Percentiles rank a stretch among this genome's conserved stretches.
These are phyloP conservation scores for Enteromius trimaculatus DNA, from an alignment of 2,797 vertebrate genomes.

Conservation along the genomic window DNA sequence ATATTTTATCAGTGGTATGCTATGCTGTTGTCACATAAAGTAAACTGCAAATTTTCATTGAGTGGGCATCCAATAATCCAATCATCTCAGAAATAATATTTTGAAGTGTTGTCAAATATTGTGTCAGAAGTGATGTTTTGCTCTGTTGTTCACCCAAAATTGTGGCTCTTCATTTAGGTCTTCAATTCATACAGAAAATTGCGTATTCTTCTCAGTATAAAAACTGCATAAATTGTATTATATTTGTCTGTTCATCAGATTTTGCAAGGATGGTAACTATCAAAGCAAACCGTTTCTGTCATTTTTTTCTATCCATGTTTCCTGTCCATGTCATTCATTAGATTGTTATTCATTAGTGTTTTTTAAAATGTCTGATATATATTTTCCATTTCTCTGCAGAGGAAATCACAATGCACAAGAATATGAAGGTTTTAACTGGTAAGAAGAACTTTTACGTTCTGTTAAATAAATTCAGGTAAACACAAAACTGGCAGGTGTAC, in stretches of 20 bases:
- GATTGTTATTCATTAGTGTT: neutral
- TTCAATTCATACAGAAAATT: neutral
- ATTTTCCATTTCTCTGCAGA: conserved; percentile 74
- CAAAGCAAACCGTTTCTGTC: neutral
- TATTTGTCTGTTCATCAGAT: conserved; percentile 8
- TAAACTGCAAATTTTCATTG: neutral
- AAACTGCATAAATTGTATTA: neutral
- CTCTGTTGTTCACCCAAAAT: neutral
- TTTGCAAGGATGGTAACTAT: neutral
- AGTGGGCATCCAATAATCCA: neutral
- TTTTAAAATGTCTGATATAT: conserved; percentile 34
- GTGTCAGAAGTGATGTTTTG: neutral
- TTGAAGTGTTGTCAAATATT: neutral
- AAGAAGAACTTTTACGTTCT: conserved; percentile 66
- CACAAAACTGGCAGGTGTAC: neutral
- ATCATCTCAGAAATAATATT: neutral
- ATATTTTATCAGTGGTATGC: neutral
- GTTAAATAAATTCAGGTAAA: neutral
- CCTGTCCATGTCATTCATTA: neutral
- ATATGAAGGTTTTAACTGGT: conserved; percentile 78
- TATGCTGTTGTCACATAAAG: neutral
- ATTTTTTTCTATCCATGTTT: too few species aligned
- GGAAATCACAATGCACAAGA: conserved; percentile 76
- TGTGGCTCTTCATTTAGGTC: neutral
- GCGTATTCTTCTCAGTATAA: too few species aligned